Conservation (phyloP, 1,140 invertebrate species). For the Varroa destructor region DNA sequence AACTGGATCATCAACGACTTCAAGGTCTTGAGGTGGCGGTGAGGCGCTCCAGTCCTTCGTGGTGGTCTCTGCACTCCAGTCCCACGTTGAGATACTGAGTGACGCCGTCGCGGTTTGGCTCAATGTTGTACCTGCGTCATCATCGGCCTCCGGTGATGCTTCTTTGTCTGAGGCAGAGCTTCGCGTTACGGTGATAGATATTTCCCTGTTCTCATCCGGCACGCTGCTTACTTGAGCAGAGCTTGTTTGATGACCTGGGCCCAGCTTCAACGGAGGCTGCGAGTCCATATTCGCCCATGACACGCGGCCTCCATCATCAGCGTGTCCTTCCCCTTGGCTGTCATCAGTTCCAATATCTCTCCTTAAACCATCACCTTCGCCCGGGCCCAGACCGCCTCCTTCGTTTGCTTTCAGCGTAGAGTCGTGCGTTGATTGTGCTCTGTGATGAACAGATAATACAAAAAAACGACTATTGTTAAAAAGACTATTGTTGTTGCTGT, state of each 20-base stretch:
- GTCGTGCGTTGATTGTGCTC: too few relatives aligned
- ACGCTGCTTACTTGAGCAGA: not conserved
- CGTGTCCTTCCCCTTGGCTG: not conserved
- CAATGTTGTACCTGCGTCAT: too few relatives aligned
- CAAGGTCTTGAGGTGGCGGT: not conserved
- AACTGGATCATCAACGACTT: not conserved
- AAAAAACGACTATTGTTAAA: too few relatives aligned
- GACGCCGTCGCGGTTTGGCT: too few relatives aligned
- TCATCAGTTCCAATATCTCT: too few relatives aligned
- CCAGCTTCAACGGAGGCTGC: not conserved
- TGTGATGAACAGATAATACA: too few relatives aligned
- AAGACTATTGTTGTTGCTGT: too few relatives aligned
- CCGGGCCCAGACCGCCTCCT: not conserved
- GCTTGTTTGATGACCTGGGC: not conserved
- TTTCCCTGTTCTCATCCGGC: not conserved
- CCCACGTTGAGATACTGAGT: not conserved
- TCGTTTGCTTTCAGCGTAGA: too few relatives aligned
- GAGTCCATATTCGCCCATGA: not conserved
- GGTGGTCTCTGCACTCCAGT: conserved; percentile 10
- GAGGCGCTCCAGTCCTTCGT: conserved; percentile 22
- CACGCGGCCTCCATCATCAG: not conserved
- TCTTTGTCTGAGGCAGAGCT: not conserved
- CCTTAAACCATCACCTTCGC: not conserved
- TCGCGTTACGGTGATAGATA: not conserved
- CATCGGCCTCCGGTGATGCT: too few relatives aligned